Evolutionary conservation across 2,888 invertebrate genomes (phyloP).

Genomic region (Alentia gelatinosa): DNA sequence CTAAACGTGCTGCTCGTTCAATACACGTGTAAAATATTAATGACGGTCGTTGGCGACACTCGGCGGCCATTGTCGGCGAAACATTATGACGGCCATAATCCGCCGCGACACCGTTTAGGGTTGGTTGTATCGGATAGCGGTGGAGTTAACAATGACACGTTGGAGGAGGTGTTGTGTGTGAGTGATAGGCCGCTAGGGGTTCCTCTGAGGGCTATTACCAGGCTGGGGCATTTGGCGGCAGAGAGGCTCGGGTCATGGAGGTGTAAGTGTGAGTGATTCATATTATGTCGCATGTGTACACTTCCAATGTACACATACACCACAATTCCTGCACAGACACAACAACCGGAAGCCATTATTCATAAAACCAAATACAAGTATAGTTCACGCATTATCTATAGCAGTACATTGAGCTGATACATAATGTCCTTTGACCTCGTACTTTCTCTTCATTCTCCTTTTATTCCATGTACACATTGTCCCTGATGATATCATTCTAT

Average conservation of each 20-base stretch:
- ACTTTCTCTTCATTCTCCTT: no score
- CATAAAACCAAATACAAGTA: no score
- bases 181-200: background rate
- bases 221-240: background rate
- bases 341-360: no score
- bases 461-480: no score
- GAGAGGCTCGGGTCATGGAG: background rate
- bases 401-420: no score
- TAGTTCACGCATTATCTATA: no score
- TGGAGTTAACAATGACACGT: background rate
- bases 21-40: conserved; percentile 19
- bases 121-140: background rate
- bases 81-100: conserved; percentile 32
- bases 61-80: conserved; percentile 12
- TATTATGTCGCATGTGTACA: background rate
- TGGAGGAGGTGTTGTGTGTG: background rate
- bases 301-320: no score
- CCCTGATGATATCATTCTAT: no score
- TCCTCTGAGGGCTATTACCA: background rate
- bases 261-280: background rate
- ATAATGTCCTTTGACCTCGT: no score
- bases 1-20: no score
- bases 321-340: no score
- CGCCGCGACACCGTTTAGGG: conserved; percentile 21
- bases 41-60: background rate